Percentiles rank a stretch among this genome's conserved stretches.
Conservation (phyloP, 1,140 invertebrate genomes). For the Drosophila equinoxialis region DNA sequence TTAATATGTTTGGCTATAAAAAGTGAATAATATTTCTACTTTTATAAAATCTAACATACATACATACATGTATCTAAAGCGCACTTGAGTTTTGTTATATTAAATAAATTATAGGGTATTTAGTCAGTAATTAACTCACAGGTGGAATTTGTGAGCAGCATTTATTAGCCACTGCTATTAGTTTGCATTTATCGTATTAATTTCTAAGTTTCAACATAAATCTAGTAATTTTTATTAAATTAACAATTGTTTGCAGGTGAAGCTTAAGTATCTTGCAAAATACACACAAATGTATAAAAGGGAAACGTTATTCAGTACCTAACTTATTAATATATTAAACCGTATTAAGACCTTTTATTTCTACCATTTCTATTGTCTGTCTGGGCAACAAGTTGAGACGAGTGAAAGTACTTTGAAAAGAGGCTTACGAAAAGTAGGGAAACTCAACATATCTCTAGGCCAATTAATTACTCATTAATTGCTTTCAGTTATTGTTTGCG, state of each 20-base stretch:
- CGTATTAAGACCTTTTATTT: neutral
- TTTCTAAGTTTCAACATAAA: too few relatives aligned
- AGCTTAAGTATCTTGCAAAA: neutral
- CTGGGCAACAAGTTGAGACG: neutral
- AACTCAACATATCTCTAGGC: neutral
- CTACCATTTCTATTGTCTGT: neutral
- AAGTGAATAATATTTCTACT: too few relatives aligned
- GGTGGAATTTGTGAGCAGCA: too few relatives aligned
- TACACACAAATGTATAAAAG: too few relatives aligned
- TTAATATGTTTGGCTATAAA: too few relatives aligned
- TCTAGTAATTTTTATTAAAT: neutral
- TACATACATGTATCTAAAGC: too few relatives aligned
- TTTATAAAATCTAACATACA: too few relatives aligned
- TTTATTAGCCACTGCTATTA: too few relatives aligned
- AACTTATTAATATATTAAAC: neutral
- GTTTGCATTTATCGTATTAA: too few relatives aligned
- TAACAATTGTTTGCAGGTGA: constrained; percentile 6
- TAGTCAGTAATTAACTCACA: too few relatives aligned
- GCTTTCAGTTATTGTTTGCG: constrained; percentile 3
- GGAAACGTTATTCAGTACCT: neutral
- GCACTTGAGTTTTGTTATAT: too few relatives aligned
- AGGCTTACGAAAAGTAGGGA: neutral
- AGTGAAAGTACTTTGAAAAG: constrained; percentile 3
- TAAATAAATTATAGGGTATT: too few relatives aligned
- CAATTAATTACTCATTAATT: constrained; percentile 10